These are phyloP conservation scores for Arenaria interpres DNA, from an alignment of 2,113 vertebrate genomes.

Conservation along the genomic window DNA sequence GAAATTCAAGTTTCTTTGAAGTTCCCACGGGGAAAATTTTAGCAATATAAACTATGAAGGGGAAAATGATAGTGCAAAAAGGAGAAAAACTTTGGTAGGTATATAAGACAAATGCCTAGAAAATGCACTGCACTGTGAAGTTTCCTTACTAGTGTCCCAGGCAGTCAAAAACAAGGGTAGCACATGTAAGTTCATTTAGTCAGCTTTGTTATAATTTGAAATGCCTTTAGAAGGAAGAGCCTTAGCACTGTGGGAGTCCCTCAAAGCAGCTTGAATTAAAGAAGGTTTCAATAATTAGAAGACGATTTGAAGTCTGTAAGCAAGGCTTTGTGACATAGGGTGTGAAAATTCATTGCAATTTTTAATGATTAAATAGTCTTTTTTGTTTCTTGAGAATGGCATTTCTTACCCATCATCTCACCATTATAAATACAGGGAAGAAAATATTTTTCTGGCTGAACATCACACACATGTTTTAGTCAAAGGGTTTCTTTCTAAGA, in stretches of 20 bases:
- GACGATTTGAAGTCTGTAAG: constrained; percentile 1
- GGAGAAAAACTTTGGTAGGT: background rate
- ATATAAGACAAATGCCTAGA: background rate
- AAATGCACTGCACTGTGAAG: background rate
- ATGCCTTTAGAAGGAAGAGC: background rate
- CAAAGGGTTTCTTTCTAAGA: background rate
- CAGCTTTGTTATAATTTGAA: background rate
- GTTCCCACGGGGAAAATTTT: background rate
- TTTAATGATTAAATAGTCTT: background rate
- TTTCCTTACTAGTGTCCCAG: background rate
- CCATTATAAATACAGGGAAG: background rate
- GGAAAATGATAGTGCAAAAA: background rate
- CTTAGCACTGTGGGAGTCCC: background rate
- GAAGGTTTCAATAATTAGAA: background rate
- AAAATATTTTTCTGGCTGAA: constrained; percentile 6
- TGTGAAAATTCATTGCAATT: constrained; percentile 30
- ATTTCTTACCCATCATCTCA: background rate
- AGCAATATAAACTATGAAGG: background rate
- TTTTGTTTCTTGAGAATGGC: background rate
- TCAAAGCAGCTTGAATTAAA: background rate
- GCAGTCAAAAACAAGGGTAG: background rate
- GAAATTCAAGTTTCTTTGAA: background rate
- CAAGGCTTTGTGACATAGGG: background rate
- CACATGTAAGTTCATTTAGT: background rate
- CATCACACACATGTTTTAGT: background rate